These are phyloP conservation scores for Chrysaora quinquecirrha DNA, from an alignment of 30 jellyfish, hydroid and myxozoan genomes.

Conservation along the genomic window DNA sequence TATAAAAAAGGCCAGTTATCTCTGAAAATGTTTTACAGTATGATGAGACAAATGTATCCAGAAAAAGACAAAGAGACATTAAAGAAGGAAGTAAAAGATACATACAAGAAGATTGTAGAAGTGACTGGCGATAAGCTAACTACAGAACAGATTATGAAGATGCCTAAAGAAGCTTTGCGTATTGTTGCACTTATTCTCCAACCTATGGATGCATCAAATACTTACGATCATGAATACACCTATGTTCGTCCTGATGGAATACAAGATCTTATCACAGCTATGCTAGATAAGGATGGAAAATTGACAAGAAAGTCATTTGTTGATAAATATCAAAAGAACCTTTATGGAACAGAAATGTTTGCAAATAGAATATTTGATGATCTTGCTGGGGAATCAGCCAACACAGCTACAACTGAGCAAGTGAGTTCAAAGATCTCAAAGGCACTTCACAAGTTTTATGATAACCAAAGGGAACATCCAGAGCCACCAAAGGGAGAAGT, in stretches of 20 bases:
- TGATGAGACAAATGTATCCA: not conserved
- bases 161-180: slow-evolving; percentile 42
- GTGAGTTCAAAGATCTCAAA: slow-evolving; percentile 1
- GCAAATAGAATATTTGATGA: slow-evolving; percentile 40
- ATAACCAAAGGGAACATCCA: slow-evolving; percentile 31
- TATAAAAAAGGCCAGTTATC: slow-evolving; percentile 12
- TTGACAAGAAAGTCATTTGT: slow-evolving; percentile 21
- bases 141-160: not conserved
- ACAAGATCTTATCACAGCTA: not conserved
- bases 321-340: slow-evolving; percentile 11
- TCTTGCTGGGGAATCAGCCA: slow-evolving; percentile 48
- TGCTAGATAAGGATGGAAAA: slow-evolving; percentile 17
- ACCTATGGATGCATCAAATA: slow-evolving; percentile 70
- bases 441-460: slow-evolving; percentile 43
- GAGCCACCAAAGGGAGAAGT: slow-evolving; percentile 62
- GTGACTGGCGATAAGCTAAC: not conserved
- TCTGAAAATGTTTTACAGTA: not conserved
- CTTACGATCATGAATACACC: slow-evolving; percentile 70
- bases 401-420: slow-evolving; percentile 10
- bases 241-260: slow-evolving; percentile 43
- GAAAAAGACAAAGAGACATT: not conserved
- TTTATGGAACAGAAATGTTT: slow-evolving; percentile 57
- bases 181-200: slow-evolving; percentile 19
- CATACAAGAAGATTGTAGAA: not conserved
- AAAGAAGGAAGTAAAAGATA: not conserved